phyloP scores from a whole-genome alignment of 53 echinoderm and acorn worm species.

The Astropecten irregularis region DNA sequence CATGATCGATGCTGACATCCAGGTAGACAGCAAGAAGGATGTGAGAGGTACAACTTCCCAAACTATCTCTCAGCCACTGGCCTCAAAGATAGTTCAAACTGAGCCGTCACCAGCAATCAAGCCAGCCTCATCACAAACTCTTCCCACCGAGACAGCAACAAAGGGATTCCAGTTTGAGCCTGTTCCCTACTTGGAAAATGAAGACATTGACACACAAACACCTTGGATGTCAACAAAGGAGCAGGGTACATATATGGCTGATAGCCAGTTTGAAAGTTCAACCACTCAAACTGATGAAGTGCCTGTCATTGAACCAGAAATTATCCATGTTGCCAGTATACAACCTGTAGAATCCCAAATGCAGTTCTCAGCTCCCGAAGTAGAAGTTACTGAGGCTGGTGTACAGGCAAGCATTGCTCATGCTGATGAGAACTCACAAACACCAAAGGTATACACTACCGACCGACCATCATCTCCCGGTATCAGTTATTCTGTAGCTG shows the following conservation, averaged over 20 bases:
- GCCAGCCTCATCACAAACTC: conserved; percentile 34
- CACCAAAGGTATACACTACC: conserved; percentile 6
- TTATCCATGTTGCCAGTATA: conserved; percentile 16
- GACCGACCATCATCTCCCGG: conserved; percentile 54
- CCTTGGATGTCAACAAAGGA: conserved; percentile 10
- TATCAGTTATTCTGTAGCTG: conserved; percentile 39
- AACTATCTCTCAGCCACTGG: background rate
- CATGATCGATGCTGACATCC: conserved; percentile 53
- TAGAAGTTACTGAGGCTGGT: conserved; percentile 11
- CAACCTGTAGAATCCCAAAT: conserved; percentile 17
- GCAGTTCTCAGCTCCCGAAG: background rate
- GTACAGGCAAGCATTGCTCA: conserved; percentile 21
- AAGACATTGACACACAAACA: conserved; percentile 46
- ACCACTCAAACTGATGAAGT: conserved; percentile 38
- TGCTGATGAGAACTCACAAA: conserved; percentile 13
- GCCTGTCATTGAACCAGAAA: conserved; percentile 29
- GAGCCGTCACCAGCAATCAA: background rate
- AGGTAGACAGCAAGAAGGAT: conserved; percentile 27
- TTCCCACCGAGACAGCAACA: conserved; percentile 12
- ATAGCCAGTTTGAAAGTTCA: background rate
- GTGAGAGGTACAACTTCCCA: conserved; percentile 23
- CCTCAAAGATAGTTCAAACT: conserved; percentile 23
- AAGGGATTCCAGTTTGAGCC: conserved; percentile 48
- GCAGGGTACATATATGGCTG: conserved; percentile 2
- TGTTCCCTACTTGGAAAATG: conserved; percentile 38